Evolutionary conservation across 2,113 vertebrate genomes (phyloP).

Genomic region (Colossoma macropomum): DNA sequence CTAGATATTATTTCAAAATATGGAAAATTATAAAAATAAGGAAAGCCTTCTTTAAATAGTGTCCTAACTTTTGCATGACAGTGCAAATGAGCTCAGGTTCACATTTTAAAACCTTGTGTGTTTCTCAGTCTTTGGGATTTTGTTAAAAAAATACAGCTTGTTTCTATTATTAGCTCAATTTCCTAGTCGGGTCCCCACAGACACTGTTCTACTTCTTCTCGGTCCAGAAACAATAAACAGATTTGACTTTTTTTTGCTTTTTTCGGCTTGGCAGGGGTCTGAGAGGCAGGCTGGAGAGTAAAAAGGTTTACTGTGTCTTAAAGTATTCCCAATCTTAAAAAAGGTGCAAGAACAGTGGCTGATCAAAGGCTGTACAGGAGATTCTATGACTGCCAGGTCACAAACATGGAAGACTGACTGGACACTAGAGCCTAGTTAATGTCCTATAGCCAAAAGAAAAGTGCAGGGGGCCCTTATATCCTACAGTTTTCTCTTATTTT

Average conservation of each 20-base stretch:
- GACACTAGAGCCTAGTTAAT: background rate
- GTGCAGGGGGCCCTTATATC: no score
- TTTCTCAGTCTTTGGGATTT: background rate
- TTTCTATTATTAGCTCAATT: conserved; percentile 29
- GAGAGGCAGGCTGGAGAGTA: background rate
- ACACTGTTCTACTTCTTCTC: background rate
- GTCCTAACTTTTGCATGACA: background rate
- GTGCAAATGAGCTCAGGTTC: background rate
- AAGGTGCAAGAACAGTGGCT: background rate
- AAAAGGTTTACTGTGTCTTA: conserved; percentile 31
- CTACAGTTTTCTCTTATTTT: no score
- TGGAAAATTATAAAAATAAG: no score
- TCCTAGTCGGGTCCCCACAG: conserved; percentile 21
- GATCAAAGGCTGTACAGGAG: conserved; percentile 26
- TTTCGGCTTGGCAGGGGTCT: conserved; percentile 7
- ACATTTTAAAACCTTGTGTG: background rate
- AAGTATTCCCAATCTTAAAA: conserved; percentile 38
- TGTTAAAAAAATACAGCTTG: conserved; percentile 8
- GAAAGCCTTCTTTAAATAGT: no score
- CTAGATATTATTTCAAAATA: no score
- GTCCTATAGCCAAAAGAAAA: no score
- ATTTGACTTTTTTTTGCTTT: background rate
- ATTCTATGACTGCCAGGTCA: background rate
- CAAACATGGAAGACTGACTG: background rate
- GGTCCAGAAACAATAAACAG: conserved; percentile 28